Conservation (phyloP, 1,140 invertebrate species). For the Calosoma granatense region DNA sequence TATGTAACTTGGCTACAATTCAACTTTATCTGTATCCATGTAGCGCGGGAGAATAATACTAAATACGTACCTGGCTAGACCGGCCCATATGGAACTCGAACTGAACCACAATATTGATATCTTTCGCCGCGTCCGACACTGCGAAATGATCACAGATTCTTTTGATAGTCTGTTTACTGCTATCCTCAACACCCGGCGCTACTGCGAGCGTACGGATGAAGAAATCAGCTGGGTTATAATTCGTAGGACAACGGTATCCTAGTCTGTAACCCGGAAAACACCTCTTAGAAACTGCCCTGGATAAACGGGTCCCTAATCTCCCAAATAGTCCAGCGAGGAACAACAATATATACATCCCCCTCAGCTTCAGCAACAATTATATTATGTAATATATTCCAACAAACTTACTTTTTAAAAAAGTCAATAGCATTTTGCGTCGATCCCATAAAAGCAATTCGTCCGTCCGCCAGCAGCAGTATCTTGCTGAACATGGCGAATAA, state of each 20-base stretch:
- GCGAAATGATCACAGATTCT: constrained; percentile 68
- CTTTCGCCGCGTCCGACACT: constrained; percentile 61
- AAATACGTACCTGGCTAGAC: constrained; percentile 27
- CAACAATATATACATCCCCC: no score
- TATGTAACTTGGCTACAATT: no score
- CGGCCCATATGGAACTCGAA: constrained; percentile 51
- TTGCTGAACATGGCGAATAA: constrained; percentile 82
- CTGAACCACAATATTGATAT: constrained; percentile 58
- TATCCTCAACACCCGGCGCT: constrained; percentile 62
- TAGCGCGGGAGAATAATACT: background rate
- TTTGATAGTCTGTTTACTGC: constrained; percentile 49
- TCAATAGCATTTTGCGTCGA: constrained; percentile 55
- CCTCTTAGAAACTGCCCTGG: no score
- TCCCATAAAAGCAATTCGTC: constrained; percentile 80
- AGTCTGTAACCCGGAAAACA: constrained; percentile 40
- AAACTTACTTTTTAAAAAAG: constrained; percentile 65
- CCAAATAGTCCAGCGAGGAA: no score
- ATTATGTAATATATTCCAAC: no score
- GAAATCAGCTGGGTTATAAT: constrained; percentile 90
- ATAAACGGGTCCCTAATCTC: background rate
- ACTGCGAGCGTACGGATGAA: constrained; percentile 77
- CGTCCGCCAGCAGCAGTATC: constrained; percentile 79
- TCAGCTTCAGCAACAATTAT: no score
- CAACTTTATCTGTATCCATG: no score
- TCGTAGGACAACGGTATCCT: constrained; percentile 66